Conservation (phyloP, 2,888 invertebrate genomes). For the Crioceris asparagi region DNA sequence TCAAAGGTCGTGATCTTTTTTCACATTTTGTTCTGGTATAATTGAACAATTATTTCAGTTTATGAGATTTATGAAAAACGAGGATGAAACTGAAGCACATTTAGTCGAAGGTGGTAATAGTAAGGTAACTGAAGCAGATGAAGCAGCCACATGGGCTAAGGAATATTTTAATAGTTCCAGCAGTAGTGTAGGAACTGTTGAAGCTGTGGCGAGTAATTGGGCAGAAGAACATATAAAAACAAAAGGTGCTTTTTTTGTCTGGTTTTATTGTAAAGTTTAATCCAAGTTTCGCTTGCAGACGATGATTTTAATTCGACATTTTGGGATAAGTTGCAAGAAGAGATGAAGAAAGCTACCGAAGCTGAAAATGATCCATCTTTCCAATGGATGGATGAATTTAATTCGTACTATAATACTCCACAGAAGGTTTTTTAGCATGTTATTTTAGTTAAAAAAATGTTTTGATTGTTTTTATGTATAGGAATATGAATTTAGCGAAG, state of each 20-base stretch:
- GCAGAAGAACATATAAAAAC: conserved; percentile 31
- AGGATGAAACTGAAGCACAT: conserved; percentile 55
- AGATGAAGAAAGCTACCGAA: conserved; percentile 69
- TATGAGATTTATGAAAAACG: conserved; percentile 74
- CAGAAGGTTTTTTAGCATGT: conserved; percentile 40
- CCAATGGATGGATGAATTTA: conserved; percentile 63
- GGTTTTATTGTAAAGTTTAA: neutral
- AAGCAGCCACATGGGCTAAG: conserved; percentile 39
- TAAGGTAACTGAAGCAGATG: conserved; percentile 34
- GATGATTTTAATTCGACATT: conserved; percentile 48
- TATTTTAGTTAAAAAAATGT: conserved; percentile 3
- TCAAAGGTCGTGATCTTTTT: conserved; percentile 44
- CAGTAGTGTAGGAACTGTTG: too few species aligned
- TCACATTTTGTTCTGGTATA: conserved; percentile 4
- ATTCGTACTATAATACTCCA: conserved; percentile 47
- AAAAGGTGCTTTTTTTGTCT: conserved; percentile 15
- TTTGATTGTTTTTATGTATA: conserved; percentile 25
- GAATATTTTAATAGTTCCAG: conserved; percentile 38
- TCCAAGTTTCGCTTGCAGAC: conserved; percentile 16
- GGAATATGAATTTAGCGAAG: conserved; percentile 70
- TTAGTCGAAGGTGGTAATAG: conserved; percentile 45
- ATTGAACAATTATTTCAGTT: conserved; percentile 49
- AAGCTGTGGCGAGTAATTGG: conserved; percentile 27
- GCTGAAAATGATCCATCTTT: conserved; percentile 48
- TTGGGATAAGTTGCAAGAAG: conserved; percentile 58